A percentile compares a stretch with the other conserved stretches of the same genome.
Evolutionary conservation across 2,113 vertebrate genomes (phyloP).

Genomic region (Triplophysa rosa): DNA sequence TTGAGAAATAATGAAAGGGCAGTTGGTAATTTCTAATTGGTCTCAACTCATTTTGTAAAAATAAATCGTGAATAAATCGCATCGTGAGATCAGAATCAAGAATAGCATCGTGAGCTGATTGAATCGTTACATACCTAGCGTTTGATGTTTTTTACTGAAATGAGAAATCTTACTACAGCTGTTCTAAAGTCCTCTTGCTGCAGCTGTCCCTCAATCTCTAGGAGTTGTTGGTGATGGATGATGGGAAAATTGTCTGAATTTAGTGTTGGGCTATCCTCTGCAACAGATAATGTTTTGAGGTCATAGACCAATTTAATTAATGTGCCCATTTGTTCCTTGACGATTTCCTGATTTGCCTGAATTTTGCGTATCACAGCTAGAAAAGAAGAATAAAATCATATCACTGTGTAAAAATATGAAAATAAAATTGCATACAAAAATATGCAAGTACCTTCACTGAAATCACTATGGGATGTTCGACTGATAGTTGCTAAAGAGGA

Average conservation of each 20-base stretch:
- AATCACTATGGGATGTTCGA: background rate
- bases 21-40: too few species aligned
- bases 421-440: background rate
- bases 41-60: too few species aligned
- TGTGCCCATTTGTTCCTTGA: conserved; percentile 6
- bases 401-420: background rate
- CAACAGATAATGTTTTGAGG: background rate
- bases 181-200: background rate
- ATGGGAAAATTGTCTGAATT: background rate
- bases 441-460: background rate
- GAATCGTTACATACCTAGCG: too few species aligned
- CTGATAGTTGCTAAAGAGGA: background rate
- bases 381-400: background rate
- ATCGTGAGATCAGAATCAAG: too few species aligned
- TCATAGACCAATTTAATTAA: conserved; percentile 10
- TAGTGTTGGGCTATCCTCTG: conserved; percentile 2
- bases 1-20: too few species aligned
- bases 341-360: conserved; percentile 1
- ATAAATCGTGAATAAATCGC: too few species aligned
- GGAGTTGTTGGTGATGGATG: background rate
- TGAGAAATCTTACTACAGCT: too few species aligned
- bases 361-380: conserved; percentile 6
- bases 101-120: too few species aligned
- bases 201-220: conserved; percentile 3
- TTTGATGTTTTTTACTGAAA: too few species aligned